Evolutionary conservation across 2,797 vertebrate species (phyloP).

Genomic region (Potorous gilbertii): DNA sequence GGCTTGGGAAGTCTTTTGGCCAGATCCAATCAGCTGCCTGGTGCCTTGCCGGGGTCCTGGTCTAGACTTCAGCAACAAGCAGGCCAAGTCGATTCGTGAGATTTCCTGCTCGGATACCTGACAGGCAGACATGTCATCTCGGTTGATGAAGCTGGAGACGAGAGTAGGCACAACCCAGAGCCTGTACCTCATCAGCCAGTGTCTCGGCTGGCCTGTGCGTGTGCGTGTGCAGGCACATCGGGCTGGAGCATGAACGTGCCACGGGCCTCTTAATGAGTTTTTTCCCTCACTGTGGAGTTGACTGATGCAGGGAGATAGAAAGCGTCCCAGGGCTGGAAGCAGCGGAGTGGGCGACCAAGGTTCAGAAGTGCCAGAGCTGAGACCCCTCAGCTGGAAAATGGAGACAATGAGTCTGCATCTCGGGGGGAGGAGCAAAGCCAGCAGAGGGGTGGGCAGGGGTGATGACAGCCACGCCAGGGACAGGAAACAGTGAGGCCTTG

Average conservation of each 20-base stretch:
- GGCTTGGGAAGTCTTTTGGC: constrained; percentile 67
- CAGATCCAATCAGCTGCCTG: constrained; percentile 57
- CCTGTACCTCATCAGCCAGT: constrained; percentile 35
- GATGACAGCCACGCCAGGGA: neutral
- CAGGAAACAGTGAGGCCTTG: neutral
- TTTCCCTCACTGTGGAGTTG: neutral
- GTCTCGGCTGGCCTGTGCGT: constrained; percentile 8
- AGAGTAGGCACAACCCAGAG: constrained; percentile 46
- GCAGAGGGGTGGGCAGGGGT: too few species aligned
- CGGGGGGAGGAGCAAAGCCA: neutral
- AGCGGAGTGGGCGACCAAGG: neutral
- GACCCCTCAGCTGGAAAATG: neutral
- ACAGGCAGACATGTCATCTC: constrained; percentile 60
- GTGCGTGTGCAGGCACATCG: constrained; percentile 37
- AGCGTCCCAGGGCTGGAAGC: too few species aligned
- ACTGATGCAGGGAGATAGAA: neutral
- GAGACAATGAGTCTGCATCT: neutral
- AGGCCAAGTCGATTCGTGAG: constrained; percentile 18
- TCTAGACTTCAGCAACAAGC: constrained; percentile 57
- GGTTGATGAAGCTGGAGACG: constrained; percentile 49
- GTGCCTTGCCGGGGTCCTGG: constrained; percentile 56
- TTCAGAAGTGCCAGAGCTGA: neutral
- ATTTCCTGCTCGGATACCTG: constrained; percentile 35
- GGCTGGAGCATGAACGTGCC: constrained; percentile 29
- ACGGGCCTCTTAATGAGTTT: neutral